Conservation (phyloP, 1,140 invertebrate species). For the Maconellicoccus hirsutus region DNA sequence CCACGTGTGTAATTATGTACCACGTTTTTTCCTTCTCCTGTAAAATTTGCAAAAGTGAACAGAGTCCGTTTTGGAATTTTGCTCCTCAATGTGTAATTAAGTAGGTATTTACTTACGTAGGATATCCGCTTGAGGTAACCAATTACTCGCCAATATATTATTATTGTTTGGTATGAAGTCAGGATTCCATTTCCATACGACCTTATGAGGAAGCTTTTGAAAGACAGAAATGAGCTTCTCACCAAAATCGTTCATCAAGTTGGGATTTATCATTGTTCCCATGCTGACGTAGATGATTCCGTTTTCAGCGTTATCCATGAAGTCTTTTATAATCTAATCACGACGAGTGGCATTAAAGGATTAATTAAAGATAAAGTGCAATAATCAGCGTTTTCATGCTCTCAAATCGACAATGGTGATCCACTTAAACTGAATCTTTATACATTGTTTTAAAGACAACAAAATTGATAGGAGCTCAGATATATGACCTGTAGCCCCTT, state of each 20-base stretch:
- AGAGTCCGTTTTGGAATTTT: slow-evolving; percentile 41
- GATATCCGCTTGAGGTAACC: slow-evolving; percentile 58
- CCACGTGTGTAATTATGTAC: too few relatives aligned
- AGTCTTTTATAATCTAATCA: background rate
- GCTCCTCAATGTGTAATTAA: slow-evolving; percentile 29
- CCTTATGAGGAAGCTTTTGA: slow-evolving; percentile 26
- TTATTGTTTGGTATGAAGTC: slow-evolving; percentile 39
- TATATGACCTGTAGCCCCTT: too few relatives aligned
- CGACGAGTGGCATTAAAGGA: too few relatives aligned
- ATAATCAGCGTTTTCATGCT: too few relatives aligned
- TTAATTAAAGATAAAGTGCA: too few relatives aligned
- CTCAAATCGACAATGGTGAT: too few relatives aligned
- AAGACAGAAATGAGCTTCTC: background rate
- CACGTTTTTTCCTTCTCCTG: too few relatives aligned
- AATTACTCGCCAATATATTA: slow-evolving; percentile 50
- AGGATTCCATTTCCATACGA: slow-evolving; percentile 62
- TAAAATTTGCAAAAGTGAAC: too few relatives aligned
- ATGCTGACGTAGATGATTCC: background rate
- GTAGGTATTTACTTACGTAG: slow-evolving; percentile 36
- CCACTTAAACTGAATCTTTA: too few relatives aligned
- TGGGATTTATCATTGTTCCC: background rate
- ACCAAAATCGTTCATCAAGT: background rate
- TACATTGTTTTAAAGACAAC: too few relatives aligned
- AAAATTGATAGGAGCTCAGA: too few relatives aligned
- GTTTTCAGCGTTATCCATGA: background rate